These are phyloP conservation scores for Eilema griseolum DNA, from an alignment of 2,888 invertebrate genomes.

Conservation along the genomic window DNA sequence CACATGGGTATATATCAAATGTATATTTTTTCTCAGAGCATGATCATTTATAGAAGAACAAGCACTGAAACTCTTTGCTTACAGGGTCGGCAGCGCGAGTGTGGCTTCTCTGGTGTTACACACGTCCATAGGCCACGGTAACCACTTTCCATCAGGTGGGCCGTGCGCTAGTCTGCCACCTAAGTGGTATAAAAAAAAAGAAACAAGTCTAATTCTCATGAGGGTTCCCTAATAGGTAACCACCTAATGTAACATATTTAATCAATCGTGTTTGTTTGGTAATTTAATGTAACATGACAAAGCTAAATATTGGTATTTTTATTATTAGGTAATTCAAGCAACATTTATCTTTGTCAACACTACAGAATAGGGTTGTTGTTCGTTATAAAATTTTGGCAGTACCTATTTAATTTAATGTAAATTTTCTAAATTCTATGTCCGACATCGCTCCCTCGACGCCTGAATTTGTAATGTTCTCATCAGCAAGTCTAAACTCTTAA, in stretches of 20 bases:
- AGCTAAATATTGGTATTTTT: background rate
- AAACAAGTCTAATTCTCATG: too few relatives aligned
- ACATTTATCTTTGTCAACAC: background rate
- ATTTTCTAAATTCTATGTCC: slow-evolving; percentile 33
- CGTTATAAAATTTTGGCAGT: slow-evolving; percentile 15
- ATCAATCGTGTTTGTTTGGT: background rate
- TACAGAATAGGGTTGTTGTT: background rate
- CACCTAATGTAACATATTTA: background rate
- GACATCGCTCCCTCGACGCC: slow-evolving; percentile 29
- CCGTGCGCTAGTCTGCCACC: too few relatives aligned
- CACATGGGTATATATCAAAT: slow-evolving; percentile 7
- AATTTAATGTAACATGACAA: background rate
- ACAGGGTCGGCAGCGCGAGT: too few relatives aligned
- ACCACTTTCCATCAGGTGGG: too few relatives aligned
- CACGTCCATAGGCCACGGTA: too few relatives aligned
- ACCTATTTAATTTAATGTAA: slow-evolving; percentile 25
- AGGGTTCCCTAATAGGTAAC: background rate
- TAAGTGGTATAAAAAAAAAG: too few relatives aligned
- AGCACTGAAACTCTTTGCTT: too few relatives aligned
- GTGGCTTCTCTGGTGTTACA: too few relatives aligned
- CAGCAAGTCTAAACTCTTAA: slow-evolving; percentile 59
- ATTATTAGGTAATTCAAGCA: background rate
- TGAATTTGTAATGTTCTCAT: slow-evolving; percentile 58
- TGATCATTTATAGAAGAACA: too few relatives aligned
- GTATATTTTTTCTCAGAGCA: background rate